phyloP scores from a whole-genome alignment of 2,888 invertebrate species.

The Diarsia brunnea region DNA sequence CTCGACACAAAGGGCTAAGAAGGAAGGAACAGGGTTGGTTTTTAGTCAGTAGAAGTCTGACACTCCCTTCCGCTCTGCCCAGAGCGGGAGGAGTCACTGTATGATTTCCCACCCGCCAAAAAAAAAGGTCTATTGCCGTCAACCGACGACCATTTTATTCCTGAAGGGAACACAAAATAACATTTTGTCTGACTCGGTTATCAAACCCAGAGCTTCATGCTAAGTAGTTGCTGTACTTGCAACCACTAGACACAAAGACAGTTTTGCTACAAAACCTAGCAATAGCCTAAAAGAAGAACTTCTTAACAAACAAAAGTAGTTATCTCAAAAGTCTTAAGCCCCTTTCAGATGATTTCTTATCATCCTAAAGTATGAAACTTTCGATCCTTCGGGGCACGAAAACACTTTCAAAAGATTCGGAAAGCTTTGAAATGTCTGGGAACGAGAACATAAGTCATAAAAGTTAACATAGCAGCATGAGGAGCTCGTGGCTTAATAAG shows the following conservation, averaged over 20 bases:
- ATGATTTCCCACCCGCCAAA: too few relatives aligned
- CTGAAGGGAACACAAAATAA: background rate
- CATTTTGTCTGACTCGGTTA: background rate
- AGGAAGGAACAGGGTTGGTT: too few relatives aligned
- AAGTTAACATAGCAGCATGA: slow-evolving; percentile 19
- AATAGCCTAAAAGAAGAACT: background rate
- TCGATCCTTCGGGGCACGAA: background rate
- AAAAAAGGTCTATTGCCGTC: background rate
- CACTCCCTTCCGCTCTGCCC: too few relatives aligned
- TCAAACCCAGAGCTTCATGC: background rate
- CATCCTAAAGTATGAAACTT: slow-evolving; percentile 28
- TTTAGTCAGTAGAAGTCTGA: too few relatives aligned
- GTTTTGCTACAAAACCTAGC: background rate
- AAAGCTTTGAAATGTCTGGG: slow-evolving; percentile 10
- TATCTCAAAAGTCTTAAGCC: slow-evolving; percentile 15
- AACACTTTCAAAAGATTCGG: slow-evolving; percentile 27
- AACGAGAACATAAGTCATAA: slow-evolving; percentile 24
- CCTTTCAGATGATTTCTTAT: slow-evolving; percentile 21
- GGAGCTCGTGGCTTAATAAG: too few relatives aligned
- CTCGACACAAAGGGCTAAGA: too few relatives aligned
- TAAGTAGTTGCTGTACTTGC: background rate
- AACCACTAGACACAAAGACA: background rate
- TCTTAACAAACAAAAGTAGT: background rate
- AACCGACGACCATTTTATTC: background rate
- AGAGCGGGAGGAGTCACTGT: too few relatives aligned